Conservation (phyloP, 2,888 invertebrate genomes). For the Cheilosia vulpina region DNA sequence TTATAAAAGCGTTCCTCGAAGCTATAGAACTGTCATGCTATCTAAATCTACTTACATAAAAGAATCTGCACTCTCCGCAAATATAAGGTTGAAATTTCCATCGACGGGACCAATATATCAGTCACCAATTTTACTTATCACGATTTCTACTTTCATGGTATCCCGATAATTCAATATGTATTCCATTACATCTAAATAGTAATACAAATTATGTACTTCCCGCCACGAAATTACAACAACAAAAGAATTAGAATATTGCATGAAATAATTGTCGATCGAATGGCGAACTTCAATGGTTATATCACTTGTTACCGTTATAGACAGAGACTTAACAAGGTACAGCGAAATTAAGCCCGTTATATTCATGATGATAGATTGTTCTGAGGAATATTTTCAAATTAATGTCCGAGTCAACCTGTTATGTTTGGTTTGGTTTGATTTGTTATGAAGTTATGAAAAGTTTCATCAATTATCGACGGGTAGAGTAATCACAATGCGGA, state of each 20-base stretch:
- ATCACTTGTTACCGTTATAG: background rate
- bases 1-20: too few species aligned
- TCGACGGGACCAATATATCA: conserved; percentile 1
- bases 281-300: conserved; percentile 77
- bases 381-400: background rate
- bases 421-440: background rate
- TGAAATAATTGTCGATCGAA: conserved; percentile 78
- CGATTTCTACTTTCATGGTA: conserved; percentile 77
- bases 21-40: too few species aligned
- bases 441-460: background rate
- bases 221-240: conserved; percentile 77
- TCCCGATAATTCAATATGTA: conserved; percentile 76
- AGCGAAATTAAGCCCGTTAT: conserved; percentile 5
- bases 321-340: conserved; percentile 10
- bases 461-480: background rate
- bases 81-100: conserved; percentile 75
- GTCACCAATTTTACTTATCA: conserved; percentile 70
- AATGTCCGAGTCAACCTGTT: too few species aligned
- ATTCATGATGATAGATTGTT: conserved; percentile 8
- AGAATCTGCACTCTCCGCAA: conserved; percentile 78
- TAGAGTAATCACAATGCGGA: too few species aligned
- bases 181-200: conserved; percentile 77
- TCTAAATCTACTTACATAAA: conserved; percentile 74
- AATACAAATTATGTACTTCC: conserved; percentile 71
- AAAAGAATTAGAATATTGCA: conserved; percentile 76